Conservation (phyloP, 2,797 vertebrate species). For the Gila robusta region DNA sequence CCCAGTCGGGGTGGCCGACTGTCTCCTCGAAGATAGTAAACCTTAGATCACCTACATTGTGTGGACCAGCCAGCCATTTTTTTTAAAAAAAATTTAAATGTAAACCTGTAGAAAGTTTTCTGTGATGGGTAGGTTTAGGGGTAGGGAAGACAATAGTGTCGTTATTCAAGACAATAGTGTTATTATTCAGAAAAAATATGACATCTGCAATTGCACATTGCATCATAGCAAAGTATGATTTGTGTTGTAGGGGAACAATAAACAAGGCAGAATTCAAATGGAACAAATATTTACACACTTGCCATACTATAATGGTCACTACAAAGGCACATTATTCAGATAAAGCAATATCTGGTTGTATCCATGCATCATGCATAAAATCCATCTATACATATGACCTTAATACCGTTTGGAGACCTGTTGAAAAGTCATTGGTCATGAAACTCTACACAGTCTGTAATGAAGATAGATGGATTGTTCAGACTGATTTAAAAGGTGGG, state of each 20-base stretch:
- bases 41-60: too few species aligned
- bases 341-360: not conserved
- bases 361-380: not conserved
- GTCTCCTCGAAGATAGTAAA: too few species aligned
- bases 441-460: not conserved
- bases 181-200: not conserved
- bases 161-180: not conserved
- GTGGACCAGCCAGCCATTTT: too few species aligned
- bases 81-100: too few species aligned
- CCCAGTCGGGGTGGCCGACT: too few species aligned
- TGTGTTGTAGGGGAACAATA: not conserved
- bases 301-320: not conserved
- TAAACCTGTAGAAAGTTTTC: too few species aligned
- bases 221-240: not conserved
- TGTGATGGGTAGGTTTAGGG: too few species aligned
- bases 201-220: not conserved
- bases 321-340: not conserved
- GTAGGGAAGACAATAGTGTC: not conserved
- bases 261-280: not conserved
- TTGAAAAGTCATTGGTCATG: conserved; percentile 11
- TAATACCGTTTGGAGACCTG: not conserved
- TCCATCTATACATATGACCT: conserved; percentile 13
- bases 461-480: conserved; percentile 24
- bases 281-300: not conserved
- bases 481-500: conserved; percentile 22